These are phyloP conservation scores for Nasonia oneida DNA, from an alignment of 2,888 invertebrate genomes.

Conservation along the genomic window DNA sequence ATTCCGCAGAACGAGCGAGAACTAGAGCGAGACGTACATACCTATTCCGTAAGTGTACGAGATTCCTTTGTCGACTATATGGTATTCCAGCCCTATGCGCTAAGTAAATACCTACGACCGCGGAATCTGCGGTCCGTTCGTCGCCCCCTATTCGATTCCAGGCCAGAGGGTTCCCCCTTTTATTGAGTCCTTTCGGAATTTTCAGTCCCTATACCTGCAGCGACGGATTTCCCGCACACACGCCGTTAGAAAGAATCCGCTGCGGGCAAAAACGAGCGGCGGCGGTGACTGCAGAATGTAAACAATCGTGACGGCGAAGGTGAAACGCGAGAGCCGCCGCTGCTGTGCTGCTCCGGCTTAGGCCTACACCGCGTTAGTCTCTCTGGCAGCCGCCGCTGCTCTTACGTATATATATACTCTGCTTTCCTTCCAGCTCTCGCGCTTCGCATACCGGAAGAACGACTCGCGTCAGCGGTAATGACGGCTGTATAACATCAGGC, in stretches of 20 bases:
- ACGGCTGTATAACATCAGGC: neutral
- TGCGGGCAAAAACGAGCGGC: neutral
- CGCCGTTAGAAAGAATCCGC: conserved; percentile 40
- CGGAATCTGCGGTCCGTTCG: conserved; percentile 21
- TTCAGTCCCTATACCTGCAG: conserved; percentile 10
- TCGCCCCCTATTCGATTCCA: conserved; percentile 6
- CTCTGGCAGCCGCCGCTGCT: neutral
- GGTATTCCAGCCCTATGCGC: conserved; percentile 13
- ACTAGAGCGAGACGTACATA: neutral
- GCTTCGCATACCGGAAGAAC: neutral
- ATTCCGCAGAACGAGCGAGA: neutral
- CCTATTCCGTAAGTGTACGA: conserved; percentile 11
- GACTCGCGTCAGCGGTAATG: neutral
- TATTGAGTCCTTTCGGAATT: conserved; percentile 32
- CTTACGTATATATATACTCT: neutral
- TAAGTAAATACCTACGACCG: conserved; percentile 46
- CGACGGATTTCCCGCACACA: neutral
- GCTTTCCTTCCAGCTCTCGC: conserved; percentile 20
- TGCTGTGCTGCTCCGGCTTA: neutral
- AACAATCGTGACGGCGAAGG: conserved; percentile 26
- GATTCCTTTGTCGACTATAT: conserved; percentile 49
- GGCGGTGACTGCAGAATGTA: neutral
- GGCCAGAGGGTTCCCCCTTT: neutral
- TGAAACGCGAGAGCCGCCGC: conserved; percentile 18
- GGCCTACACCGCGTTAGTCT: neutral